phyloP scores from a whole-genome alignment of 1,140 invertebrate species.

The Danaus melanippus region DNA sequence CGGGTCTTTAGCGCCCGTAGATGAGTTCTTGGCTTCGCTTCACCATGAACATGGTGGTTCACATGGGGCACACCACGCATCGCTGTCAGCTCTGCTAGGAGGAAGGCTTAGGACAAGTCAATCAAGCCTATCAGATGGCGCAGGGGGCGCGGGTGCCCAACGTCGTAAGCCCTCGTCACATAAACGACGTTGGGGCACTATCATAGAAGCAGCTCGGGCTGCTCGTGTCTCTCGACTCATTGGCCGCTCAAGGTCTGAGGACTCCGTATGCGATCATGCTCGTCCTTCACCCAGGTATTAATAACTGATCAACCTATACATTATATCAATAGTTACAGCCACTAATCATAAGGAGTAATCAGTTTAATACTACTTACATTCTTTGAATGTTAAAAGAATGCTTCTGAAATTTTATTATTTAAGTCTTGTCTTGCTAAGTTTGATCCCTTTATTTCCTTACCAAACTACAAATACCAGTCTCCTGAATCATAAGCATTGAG shows the following conservation, averaged over 20 bases:
- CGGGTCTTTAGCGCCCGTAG: constrained; percentile 79
- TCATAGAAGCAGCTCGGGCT: constrained; percentile 88
- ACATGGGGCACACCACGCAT: constrained; percentile 54
- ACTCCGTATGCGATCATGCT: constrained; percentile 84
- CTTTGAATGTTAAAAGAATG: too few species aligned
- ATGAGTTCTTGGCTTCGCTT: constrained; percentile 81
- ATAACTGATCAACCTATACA: background rate
- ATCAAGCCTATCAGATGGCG: constrained; percentile 53
- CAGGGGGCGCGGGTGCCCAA: constrained; percentile 21
- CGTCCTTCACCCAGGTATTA: constrained; percentile 60
- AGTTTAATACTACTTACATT: too few species aligned
- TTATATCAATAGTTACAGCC: too few species aligned
- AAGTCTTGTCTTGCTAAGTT: too few species aligned
- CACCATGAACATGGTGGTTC: constrained; percentile 72
- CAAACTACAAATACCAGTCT: too few species aligned
- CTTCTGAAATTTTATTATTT: too few species aligned
- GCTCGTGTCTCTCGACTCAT: constrained; percentile 83
- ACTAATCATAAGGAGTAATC: too few species aligned
- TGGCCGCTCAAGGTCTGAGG: constrained; percentile 82
- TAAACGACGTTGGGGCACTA: constrained; percentile 83
- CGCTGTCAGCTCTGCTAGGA: constrained; percentile 55
- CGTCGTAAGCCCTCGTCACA: constrained; percentile 74
- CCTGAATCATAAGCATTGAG: too few species aligned
- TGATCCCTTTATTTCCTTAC: too few species aligned
- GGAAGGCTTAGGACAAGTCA: constrained; percentile 50